Evolutionary conservation across 2,888 invertebrate species (phyloP).

Genomic region (Allacma fusca): DNA sequence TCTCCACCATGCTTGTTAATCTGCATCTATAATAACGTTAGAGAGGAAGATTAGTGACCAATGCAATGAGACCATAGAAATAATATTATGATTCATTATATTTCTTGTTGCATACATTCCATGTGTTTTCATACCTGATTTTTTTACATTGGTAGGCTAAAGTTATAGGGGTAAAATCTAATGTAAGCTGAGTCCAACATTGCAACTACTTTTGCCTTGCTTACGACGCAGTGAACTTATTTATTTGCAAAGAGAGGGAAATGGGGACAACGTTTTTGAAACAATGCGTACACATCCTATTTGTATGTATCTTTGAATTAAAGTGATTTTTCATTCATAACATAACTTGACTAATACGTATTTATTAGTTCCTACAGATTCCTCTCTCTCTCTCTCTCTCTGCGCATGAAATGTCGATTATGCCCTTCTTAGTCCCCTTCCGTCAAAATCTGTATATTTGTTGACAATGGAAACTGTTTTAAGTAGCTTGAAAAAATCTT

Average conservation of each 20-base stretch:
- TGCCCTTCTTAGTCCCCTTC: neutral
- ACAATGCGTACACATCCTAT: conserved; percentile 17
- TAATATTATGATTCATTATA: conserved; percentile 14
- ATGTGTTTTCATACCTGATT: conserved; percentile 7
- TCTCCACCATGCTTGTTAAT: conserved; percentile 1
- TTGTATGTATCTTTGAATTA: conserved; percentile 1
- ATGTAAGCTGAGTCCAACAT: neutral
- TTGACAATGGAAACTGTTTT: neutral
- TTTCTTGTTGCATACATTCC: conserved; percentile 6
- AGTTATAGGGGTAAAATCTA: conserved; percentile 1
- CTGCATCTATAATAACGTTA: neutral
- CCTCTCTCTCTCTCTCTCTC: too few relatives aligned
- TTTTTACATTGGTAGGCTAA: neutral
- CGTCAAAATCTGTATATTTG: neutral
- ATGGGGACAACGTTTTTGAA: conserved; percentile 24
- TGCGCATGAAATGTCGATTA: neutral
- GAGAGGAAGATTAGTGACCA: conserved; percentile 5
- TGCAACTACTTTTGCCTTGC: neutral
- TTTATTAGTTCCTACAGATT: neutral
- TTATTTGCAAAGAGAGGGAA: conserved; percentile 35
- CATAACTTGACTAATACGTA: neutral
- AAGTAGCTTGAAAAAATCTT: neutral
- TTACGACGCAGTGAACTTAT: neutral
- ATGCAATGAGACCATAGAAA: conserved; percentile 12
- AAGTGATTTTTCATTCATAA: conserved; percentile 19